These are phyloP conservation scores for Diaprepes abbreviatus DNA, from an alignment of 2,888 invertebrate species.

Conservation along the genomic window DNA sequence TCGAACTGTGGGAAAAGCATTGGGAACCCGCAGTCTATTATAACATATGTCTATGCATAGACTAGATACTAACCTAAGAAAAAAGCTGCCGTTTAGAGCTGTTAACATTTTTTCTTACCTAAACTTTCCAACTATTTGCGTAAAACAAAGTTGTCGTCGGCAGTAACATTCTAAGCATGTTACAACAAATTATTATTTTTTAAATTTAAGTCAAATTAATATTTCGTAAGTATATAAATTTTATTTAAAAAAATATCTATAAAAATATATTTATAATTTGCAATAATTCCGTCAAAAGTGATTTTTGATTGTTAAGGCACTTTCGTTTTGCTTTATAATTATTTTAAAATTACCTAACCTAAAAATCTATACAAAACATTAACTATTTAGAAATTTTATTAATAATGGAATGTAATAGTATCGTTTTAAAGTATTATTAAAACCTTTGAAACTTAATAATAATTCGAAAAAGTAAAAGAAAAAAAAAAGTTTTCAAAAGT, in stretches of 20 bases:
- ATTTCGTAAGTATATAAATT: too few species aligned
- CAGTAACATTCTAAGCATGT: too few species aligned
- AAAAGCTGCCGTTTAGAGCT: conserved; percentile 8
- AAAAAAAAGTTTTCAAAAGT: background rate
- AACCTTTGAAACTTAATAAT: conserved; percentile 14
- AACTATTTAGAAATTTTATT: background rate
- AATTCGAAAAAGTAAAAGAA: conserved; percentile 15
- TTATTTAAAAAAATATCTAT: too few species aligned
- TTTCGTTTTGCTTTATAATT: background rate
- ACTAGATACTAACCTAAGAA: conserved; percentile 4
- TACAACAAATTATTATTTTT: too few species aligned
- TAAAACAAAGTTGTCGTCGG: too few species aligned
- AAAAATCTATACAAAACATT: conserved; percentile 19
- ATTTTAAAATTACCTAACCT: conserved; percentile 7
- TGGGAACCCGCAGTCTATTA: too few species aligned
- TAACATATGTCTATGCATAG: background rate
- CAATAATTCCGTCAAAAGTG: background rate
- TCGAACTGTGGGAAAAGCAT: too few species aligned
- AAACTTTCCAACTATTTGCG: background rate
- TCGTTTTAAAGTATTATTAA: background rate
- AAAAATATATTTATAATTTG: background rate
- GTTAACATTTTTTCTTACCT: background rate
- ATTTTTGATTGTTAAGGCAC: background rate
- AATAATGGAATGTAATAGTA: conserved; percentile 22
- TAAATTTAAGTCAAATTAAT: too few species aligned